Percentiles rank a stretch among this genome's conserved stretches.
Conservation (phyloP, 35 echinoderm and acorn worm genomes). For the Ophioderma brevispina region DNA sequence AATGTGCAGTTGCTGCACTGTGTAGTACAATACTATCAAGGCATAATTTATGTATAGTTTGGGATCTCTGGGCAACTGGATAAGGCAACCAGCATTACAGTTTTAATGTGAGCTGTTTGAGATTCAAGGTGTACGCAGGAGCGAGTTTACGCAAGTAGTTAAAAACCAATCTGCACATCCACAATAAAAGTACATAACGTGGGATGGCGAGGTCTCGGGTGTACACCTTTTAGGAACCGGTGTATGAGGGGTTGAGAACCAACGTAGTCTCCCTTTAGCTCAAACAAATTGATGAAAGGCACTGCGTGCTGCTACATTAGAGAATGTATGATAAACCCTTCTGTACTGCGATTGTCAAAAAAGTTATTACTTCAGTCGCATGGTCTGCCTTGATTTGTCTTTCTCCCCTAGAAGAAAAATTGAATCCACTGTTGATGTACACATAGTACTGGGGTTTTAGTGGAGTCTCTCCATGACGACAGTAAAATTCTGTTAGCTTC, state of each 20-base stretch:
- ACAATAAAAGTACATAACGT: conserved; percentile 46
- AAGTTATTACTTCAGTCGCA: conserved; percentile 3
- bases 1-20: conserved; percentile 20
- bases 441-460: conserved; percentile 51
- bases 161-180: conserved; percentile 60
- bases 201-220: conserved; percentile 37
- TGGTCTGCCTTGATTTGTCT: conserved; percentile 36
- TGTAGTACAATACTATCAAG: background rate
- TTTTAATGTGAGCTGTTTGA: conserved; percentile 57
- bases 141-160: conserved; percentile 37
- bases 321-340: conserved; percentile 23
- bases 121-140: conserved; percentile 2
- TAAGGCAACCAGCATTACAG: conserved; percentile 49
- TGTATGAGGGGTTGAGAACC: conserved; percentile 50
- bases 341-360: conserved; percentile 22
- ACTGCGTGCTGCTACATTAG: no score
- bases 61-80: conserved; percentile 47
- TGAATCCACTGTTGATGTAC: conserved; percentile 49
- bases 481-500: conserved; percentile 54
- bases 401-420: conserved; percentile 49
- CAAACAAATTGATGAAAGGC: conserved; percentile 43
- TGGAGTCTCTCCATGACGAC: conserved; percentile 61
- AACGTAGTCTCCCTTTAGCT: background rate
- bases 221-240: conserved; percentile 72
- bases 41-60: conserved; percentile 25